Evolutionary conservation across 1,140 invertebrate genomes (phyloP).

Genomic region (Geopemphigus sp.): DNA sequence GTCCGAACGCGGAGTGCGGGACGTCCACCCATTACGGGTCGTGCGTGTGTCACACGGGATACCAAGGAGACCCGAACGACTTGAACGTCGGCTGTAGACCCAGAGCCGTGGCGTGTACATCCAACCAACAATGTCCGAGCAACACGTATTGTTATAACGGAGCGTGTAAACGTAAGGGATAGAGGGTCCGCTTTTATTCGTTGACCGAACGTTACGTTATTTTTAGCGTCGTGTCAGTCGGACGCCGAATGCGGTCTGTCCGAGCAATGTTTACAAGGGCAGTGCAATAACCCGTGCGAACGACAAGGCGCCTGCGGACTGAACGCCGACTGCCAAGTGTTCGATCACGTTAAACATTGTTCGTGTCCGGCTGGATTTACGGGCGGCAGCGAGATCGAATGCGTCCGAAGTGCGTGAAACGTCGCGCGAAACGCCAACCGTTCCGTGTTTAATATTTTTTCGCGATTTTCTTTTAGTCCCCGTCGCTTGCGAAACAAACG

Average conservation of each 20-base stretch:
- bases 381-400: slow-evolving; percentile 79
- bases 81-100: slow-evolving; percentile 72
- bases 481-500: slow-evolving; percentile 67
- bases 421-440: too few species aligned
- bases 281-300: slow-evolving; percentile 82
- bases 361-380: slow-evolving; percentile 81
- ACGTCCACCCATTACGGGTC: slow-evolving; percentile 75
- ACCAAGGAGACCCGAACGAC: slow-evolving; percentile 75
- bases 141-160: slow-evolving; percentile 80
- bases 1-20: slow-evolving; percentile 86
- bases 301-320: slow-evolving; percentile 77
- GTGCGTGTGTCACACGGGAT: slow-evolving; percentile 82
- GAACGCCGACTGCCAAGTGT: slow-evolving; percentile 78
- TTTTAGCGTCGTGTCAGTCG: slow-evolving; percentile 71
- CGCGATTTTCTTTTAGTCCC: slow-evolving; percentile 63
- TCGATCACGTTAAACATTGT: slow-evolving; percentile 75
- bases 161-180: slow-evolving; percentile 77
- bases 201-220: background rate
- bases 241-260: slow-evolving; percentile 75
- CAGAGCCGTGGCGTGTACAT: slow-evolving; percentile 68
- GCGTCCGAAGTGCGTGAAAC: slow-evolving; percentile 69
- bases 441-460: too few species aligned
- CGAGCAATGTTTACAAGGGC: slow-evolving; percentile 77
- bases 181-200: slow-evolving; percentile 52
- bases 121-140: slow-evolving; percentile 69